Percentiles rank a stretch among this genome's conserved stretches.
Conservation (phyloP, 2,113 vertebrate genomes). For the Emydura subglobosa region DNA sequence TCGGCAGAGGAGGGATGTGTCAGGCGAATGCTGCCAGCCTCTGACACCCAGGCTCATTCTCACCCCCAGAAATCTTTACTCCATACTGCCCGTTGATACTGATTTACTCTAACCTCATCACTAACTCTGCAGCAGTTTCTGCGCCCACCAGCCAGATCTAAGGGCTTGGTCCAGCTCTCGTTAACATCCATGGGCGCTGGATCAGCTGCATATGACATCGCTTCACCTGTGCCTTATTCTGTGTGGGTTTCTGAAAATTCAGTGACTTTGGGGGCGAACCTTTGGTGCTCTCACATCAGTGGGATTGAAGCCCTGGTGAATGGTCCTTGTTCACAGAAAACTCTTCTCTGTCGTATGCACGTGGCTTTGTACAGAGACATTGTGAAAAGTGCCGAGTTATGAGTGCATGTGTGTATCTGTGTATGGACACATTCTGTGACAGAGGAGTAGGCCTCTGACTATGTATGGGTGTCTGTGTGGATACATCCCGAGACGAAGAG, state of each 20-base stretch:
- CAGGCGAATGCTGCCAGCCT: too few species aligned
- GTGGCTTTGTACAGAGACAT: accelerated
- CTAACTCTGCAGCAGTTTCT: neutral
- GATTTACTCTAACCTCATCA: too few species aligned
- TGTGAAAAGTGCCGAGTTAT: neutral
- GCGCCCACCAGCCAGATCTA: neutral
- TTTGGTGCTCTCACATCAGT: neutral
- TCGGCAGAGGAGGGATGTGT: too few species aligned
- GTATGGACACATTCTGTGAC: neutral
- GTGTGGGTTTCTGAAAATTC: neutral
- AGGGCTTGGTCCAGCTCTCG: neutral
- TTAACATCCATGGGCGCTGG: neutral
- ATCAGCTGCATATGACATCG: neutral
- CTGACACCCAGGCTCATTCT: too few species aligned
- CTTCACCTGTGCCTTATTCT: accelerated
- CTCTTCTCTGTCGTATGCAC: accelerated
- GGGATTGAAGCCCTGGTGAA: neutral
- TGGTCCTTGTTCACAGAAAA: neutral
- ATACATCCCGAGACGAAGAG: accelerated
- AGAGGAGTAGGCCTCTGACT: neutral
- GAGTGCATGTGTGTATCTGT: neutral
- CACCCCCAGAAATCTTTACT: too few species aligned
- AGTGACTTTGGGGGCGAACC: neutral
- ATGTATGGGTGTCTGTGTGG: neutral
- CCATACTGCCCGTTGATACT: too few species aligned